Percentiles rank a stretch among this genome's conserved stretches.
Conservation (phyloP, 1,140 invertebrate genomes). For the Drosophila ficusphila region DNA sequence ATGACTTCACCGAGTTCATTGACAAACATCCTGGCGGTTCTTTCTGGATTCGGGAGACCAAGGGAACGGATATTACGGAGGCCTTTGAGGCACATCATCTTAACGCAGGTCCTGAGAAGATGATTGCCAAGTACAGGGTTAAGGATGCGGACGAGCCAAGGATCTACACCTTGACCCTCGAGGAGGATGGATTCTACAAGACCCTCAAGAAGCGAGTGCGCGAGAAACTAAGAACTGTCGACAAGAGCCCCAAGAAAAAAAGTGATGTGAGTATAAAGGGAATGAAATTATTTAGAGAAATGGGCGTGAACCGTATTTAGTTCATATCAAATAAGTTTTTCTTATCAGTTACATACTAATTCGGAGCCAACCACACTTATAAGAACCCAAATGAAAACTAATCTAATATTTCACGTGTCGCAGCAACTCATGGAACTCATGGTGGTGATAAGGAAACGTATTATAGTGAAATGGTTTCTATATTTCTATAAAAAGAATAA, state of each 20-base stretch:
- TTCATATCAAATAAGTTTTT: not conserved
- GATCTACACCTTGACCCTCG: constrained; percentile 87
- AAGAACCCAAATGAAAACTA: not conserved
- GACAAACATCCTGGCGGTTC: constrained; percentile 88
- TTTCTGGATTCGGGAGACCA: constrained; percentile 88
- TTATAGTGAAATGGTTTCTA: no score
- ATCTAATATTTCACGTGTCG: constrained; percentile 8
- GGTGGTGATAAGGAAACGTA: not conserved
- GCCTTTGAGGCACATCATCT: constrained; percentile 88
- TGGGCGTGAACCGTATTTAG: not conserved
- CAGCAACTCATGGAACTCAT: not conserved
- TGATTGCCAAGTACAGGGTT: constrained; percentile 87
- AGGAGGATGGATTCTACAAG: constrained; percentile 88
- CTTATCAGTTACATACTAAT: constrained; percentile 26
- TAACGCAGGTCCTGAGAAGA: constrained; percentile 83
- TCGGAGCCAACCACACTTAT: not conserved
- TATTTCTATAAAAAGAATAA: no score
- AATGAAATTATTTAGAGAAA: not conserved
- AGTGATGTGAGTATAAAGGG: constrained; percentile 68
- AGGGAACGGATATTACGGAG: constrained; percentile 90
- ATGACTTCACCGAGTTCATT: constrained; percentile 88
- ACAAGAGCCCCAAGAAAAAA: constrained; percentile 75
- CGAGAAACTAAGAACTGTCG: constrained; percentile 84
- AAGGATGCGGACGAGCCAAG: constrained; percentile 85
- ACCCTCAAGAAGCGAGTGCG: constrained; percentile 86